These are phyloP conservation scores for Trichosurus vulpecula DNA, from an alignment of 2,797 vertebrate genomes.

Conservation along the genomic window DNA sequence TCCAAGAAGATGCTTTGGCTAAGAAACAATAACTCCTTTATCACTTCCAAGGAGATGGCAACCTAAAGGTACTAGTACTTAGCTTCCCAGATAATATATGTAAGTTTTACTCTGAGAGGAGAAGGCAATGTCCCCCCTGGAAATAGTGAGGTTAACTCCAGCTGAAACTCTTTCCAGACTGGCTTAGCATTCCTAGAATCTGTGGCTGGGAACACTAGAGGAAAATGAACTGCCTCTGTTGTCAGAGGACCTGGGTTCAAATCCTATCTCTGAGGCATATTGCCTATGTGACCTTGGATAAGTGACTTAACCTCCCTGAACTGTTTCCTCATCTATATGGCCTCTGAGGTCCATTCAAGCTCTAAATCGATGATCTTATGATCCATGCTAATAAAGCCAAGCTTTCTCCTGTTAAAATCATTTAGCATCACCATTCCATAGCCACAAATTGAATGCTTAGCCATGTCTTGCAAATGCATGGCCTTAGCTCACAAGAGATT, in stretches of 20 bases:
- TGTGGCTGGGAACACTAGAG: background rate
- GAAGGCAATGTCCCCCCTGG: constrained; percentile 52
- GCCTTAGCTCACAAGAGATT: background rate
- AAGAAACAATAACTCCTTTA: background rate
- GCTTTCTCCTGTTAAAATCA: background rate
- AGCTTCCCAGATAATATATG: constrained; percentile 40
- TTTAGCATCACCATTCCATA: constrained; percentile 7
- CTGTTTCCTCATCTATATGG: background rate
- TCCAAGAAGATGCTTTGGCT: constrained; percentile 14
- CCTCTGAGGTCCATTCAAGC: background rate
- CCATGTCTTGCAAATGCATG: background rate
- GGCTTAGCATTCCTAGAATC: constrained; percentile 1
- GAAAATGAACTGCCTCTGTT: background rate
- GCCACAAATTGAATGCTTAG: background rate
- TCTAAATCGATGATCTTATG: background rate
- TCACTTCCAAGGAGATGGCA: constrained; percentile 49
- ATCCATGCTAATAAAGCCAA: background rate
- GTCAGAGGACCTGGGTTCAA: background rate
- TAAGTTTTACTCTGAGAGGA: constrained; percentile 56
- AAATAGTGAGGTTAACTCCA: constrained; percentile 55
- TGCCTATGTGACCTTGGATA: background rate
- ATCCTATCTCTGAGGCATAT: background rate
- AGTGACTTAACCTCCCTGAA: background rate
- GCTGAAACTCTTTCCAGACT: constrained; percentile 2
- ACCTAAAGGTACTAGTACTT: constrained; percentile 59